Base-by-base conservation (phyloP, 2,888 invertebrate genomes). In the Micoletzkya japonica region DNA sequence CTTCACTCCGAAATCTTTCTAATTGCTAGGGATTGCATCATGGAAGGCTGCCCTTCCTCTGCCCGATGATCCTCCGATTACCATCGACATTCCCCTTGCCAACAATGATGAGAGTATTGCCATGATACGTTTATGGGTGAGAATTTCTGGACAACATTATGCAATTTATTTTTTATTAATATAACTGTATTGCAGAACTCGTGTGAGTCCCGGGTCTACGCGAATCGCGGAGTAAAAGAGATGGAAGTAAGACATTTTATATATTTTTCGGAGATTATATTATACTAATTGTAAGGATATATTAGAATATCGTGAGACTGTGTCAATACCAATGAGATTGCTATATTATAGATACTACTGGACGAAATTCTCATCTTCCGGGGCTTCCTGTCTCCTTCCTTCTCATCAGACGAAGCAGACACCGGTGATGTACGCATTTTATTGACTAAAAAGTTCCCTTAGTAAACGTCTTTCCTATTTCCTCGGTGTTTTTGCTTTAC, bases 191-290 rank as follows among this genome's bases (percentile, higher is more conserved):
- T 85, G 56, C 87, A 93, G 93, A 93, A 93, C 86, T 93, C 93
- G 86, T 93, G 93, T 86, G 93, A 93, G 86, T 93, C 93, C 0
- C 89, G 93, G 73, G 92, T 93, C 78, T 91, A 93, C 86, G 92
- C 92, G 0, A 90, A 90, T 71, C 89, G 92, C 72, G 93, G 93
- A 59, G 91, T 90, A 6, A 90, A 90, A 79, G 88, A 91, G 80
- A 87, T 92, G 17, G 89, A 90, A 73, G 90, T 93, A 36, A 89
- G 54, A 10, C n/a, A n/a, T n/a, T n/a, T n/a, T n/a, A n/a, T n/a
- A n/a, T n/a, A n/a, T n/a, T n/a, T n/a, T n/a, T n/a, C n/a, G n/a
- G n/a, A n/a, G n/a, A n/a, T n/a, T n/a, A n/a, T n/a, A n/a, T n/a
- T n/a, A n/a, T n/a, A n/a, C n/a, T n/a, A n/a, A n/a, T n/a, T n/a